Evolutionary conservation across 1,140 invertebrate genomes (phyloP).

Genomic region (Thaumatotibia leucotreta): DNA sequence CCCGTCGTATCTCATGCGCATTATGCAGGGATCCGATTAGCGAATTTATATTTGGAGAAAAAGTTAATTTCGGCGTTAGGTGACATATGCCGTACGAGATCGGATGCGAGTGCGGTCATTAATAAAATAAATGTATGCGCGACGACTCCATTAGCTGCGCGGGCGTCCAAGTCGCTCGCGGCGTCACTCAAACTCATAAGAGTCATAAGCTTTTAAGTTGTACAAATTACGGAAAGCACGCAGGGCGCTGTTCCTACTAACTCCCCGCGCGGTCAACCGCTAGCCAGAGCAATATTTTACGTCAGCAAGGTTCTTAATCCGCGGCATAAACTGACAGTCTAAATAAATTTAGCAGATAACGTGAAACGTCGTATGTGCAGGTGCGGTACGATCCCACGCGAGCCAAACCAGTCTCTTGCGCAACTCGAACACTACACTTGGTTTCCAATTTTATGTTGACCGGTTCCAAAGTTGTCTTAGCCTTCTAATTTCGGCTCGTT

Average conservation of each 20-base stretch:
- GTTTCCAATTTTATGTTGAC: constrained; percentile 77
- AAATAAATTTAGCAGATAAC: constrained; percentile 40
- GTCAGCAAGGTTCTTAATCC: constrained; percentile 65
- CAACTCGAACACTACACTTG: constrained; percentile 67
- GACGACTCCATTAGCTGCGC: constrained; percentile 6
- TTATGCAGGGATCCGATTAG: constrained; percentile 1
- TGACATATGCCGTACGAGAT: not conserved
- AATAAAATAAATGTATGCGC: constrained; percentile 11
- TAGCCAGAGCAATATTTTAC: constrained; percentile 44
- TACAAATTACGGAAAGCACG: not conserved
- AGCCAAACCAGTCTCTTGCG: constrained; percentile 71
- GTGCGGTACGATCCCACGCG: constrained; percentile 52
- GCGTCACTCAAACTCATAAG: constrained; percentile 4
- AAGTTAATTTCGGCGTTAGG: not conserved
- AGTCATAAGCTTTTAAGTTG: constrained; percentile 5
- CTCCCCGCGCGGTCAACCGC: not conserved
- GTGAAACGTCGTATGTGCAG: constrained; percentile 35
- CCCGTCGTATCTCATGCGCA: not conserved
- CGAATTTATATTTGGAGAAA: constrained; percentile 1
- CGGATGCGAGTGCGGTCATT: not conserved
- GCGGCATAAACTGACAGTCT: constrained; percentile 56
- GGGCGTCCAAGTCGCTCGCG: not conserved
- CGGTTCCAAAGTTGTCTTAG: constrained; percentile 71
- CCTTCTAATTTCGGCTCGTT: constrained; percentile 74
- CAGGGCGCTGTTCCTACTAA: not conserved